Conservation (phyloP, 2,113 vertebrate genomes). For the Brevimyrus niger region DNA sequence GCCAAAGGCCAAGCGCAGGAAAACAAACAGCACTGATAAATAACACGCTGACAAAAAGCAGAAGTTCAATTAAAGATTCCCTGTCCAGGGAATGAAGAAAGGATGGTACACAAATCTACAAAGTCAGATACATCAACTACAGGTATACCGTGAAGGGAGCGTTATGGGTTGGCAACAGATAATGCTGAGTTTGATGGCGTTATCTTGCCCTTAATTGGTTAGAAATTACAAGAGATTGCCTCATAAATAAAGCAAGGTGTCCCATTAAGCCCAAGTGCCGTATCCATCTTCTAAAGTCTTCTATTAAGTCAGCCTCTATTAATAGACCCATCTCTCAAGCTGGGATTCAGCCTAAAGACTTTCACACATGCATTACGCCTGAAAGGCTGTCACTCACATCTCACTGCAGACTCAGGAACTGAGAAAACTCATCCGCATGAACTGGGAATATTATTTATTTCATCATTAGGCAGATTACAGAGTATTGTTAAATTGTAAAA, state of each 20-base stretch:
- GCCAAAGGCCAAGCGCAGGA: slow-evolving; percentile 1
- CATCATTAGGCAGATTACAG: background rate
- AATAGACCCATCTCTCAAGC: slow-evolving; percentile 30
- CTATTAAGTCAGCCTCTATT: slow-evolving; percentile 36
- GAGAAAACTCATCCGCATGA: background rate
- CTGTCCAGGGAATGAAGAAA: slow-evolving; percentile 53
- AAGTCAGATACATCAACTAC: slow-evolving; percentile 2
- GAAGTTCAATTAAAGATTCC: slow-evolving; percentile 52
- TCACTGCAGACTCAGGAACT: background rate
- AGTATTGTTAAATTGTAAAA: background rate
- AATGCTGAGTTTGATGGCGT: slow-evolving; percentile 51
- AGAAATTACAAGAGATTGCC: slow-evolving; percentile 42
- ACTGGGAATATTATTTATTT: slow-evolving; percentile 21
- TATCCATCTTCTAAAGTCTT: slow-evolving; percentile 42
- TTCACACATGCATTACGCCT: background rate
- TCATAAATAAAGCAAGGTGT: slow-evolving; percentile 50
- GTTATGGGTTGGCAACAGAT: slow-evolving; percentile 30
- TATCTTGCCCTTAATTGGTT: slow-evolving; percentile 47
- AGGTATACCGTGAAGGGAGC: slow-evolving; percentile 25
- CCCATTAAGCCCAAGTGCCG: slow-evolving; percentile 40
- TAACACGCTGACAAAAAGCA: slow-evolving; percentile 33
- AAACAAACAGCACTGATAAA: slow-evolving; percentile 34
- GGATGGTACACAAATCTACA: slow-evolving; percentile 23
- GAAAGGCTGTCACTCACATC: background rate
- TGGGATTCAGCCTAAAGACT: slow-evolving; percentile 29